Evolutionary conservation across 1,140 invertebrate species (phyloP), one percentile per base, ranked within the genome.

Genomic region (Microplitis demolitor): DNA sequence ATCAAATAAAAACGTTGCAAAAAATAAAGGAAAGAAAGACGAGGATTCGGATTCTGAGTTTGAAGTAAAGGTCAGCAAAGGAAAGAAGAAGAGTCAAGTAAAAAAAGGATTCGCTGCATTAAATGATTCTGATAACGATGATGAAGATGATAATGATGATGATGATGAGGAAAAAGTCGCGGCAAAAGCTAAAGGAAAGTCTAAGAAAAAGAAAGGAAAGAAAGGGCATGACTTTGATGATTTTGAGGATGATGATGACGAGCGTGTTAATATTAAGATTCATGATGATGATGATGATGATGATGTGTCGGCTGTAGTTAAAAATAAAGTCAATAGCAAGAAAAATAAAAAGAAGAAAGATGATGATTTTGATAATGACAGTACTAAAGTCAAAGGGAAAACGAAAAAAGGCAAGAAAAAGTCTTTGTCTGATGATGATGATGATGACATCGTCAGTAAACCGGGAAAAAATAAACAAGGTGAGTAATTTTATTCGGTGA

Each of bases 121-220:
- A 8, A 45, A 45, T 45, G 39, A 45, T 45, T 45, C 39, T 45
- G 39, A 45, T 11, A 45, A 45, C 11, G 39, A 45, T 3, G 11
- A 45, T 45, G 39, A 45, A 5, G 39, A 45, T 2, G 39, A 45
- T 45, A 8, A 58, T 58, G 5, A 24, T 58, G 16, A 58, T 11
- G 56, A 58, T 24, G 89, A 90, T 69, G 89, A 87, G 79, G 89
- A 90, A 74, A 83, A 85, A 54, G 89, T 89, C 75, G 83, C 85
- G 3, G 78, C 81, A 4, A 87, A 87, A 31, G 76, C 72, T 4
- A 79, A 79, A 72, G 69, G 53, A 66, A 82, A 75, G 72, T 66
- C n/a, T 67, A 79, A 75, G 70, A 78, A 78, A 13, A 79, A 77
- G 58, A 80, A 78, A 56, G 80, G 77, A 45, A 83, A 78, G 61